Evolutionary conservation across 2,113 vertebrate genomes (phyloP), one percentile per base, ranked within the genome.

Genomic region (Seriola dumerili): DNA sequence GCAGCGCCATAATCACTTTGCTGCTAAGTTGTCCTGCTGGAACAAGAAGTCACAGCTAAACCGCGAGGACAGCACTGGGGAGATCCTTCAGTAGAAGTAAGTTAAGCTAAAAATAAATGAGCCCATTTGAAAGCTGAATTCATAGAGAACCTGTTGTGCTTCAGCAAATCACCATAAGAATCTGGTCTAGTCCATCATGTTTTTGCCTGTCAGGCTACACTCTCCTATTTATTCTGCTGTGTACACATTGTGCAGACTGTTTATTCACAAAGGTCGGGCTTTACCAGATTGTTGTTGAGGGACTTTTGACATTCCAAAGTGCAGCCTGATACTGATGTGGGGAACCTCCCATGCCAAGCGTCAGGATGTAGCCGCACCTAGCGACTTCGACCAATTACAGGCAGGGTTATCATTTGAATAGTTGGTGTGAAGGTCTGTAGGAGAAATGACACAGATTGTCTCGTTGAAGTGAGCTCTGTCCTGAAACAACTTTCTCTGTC

Each of bases 281-380:
- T 13, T 38, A 67, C 44, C 68, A 19, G 42, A 70, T 78, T 76
- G 66, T 55, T 85, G 2, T 68, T 17, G 10, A 66, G 54, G 69
- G 67, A 73, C 84, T 58, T 86, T 76, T 76, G 76, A 81, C 85
- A 74, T 88, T 93, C 83, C 91, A 91, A 88, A 93, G 90, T 85
- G n/a, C 85, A 89, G 86, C 64, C 25, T 77, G 71, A 80, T 80
- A 85, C 85, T 34, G 48, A 38, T 21, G 59, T 16, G 8, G 23
- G 23, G 23, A 23, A 23, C 23, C 23, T 52, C 83, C 72, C 76
- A 61, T 36, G 21, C 38, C 21, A 25, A 23, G 38, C 19, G 16
- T 71, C 73, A 64, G 8, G 6, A 36, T 46, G 12, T 32, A 25
- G 70, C 79, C 61, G 3, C 73, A 62, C 73, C 89, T 73, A 8